Evolutionary conservation across 2,888 invertebrate genomes (phyloP).

Genomic region (Drosophila peninsularis): DNA sequence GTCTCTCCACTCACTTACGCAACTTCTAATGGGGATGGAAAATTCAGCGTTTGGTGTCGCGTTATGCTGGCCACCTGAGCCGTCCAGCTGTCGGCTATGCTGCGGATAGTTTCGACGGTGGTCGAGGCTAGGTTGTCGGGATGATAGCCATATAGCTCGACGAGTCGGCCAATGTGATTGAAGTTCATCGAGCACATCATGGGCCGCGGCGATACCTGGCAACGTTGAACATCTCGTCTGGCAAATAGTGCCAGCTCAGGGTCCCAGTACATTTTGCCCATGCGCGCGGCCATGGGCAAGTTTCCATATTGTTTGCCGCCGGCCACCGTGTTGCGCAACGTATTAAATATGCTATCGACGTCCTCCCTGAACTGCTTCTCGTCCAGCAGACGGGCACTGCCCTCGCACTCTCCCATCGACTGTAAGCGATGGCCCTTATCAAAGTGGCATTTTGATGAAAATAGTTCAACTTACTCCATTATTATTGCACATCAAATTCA

Average conservation of each 20-base stretch:
- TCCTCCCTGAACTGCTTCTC: background rate
- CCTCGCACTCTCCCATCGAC: conserved; percentile 14
- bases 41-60: conserved; percentile 11
- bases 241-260: conserved; percentile 42
- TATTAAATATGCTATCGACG: conserved; percentile 27
- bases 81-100: conserved; percentile 8
- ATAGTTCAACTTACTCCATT: conserved; percentile 26
- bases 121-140: background rate
- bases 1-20: conserved; percentile 5
- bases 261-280: conserved; percentile 49
- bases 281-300: conserved; percentile 44
- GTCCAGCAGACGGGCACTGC: background rate
- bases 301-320: conserved; percentile 24
- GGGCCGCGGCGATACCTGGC: background rate
- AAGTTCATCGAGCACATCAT: conserved; percentile 30
- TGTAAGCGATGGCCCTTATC: background rate
- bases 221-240: conserved; percentile 25
- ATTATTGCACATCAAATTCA: conserved; percentile 43
- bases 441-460: background rate
- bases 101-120: background rate
- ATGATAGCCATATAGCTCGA: conserved; percentile 11
- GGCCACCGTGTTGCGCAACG: conserved; percentile 44
- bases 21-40: background rate
- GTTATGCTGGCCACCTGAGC: conserved; percentile 14
- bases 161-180: conserved; percentile 24